Evolutionary conservation across 2,797 vertebrate species (phyloP).

Genomic region (Myoxocephalus aenaeus): DNA sequence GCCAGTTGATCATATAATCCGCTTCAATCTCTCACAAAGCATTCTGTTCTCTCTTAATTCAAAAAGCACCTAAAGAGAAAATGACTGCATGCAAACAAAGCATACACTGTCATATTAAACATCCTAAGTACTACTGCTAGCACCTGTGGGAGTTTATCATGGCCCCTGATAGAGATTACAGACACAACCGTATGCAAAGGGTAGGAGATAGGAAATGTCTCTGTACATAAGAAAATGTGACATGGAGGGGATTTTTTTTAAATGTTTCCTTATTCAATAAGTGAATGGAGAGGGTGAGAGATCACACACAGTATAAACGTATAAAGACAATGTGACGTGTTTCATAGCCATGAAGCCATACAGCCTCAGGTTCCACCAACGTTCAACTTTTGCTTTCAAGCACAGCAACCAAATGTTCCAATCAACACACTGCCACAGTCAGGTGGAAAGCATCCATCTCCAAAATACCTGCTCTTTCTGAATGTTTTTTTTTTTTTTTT

Average conservation of each 20-base stretch:
- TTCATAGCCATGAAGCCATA: neutral
- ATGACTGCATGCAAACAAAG: conserved; percentile 4
- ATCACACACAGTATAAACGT: neutral
- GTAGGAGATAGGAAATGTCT: neutral
- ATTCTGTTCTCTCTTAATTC: neutral
- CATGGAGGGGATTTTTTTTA: neutral
- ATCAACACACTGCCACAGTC: neutral
- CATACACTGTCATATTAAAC: neutral
- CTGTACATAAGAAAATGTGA: conserved; percentile 1
- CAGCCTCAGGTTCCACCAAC: neutral
- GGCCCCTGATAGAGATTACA: neutral
- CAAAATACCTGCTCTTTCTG: neutral
- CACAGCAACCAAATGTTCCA: neutral
- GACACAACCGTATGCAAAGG: neutral
- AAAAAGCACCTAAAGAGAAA: conserved; percentile 1
- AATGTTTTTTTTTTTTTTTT: conserved; percentile 10
- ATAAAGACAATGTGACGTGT: neutral
- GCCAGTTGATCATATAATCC: neutral
- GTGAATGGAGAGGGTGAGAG: neutral
- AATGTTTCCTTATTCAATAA: neutral
- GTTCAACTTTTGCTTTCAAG: conserved; percentile 13
- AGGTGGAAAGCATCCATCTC: neutral
- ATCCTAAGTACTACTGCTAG: neutral
- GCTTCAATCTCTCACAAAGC: neutral
- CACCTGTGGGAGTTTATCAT: neutral